Evolutionary conservation across 2,113 vertebrate species (phyloP).

Genomic region (Morphnarchus princeps): DNA sequence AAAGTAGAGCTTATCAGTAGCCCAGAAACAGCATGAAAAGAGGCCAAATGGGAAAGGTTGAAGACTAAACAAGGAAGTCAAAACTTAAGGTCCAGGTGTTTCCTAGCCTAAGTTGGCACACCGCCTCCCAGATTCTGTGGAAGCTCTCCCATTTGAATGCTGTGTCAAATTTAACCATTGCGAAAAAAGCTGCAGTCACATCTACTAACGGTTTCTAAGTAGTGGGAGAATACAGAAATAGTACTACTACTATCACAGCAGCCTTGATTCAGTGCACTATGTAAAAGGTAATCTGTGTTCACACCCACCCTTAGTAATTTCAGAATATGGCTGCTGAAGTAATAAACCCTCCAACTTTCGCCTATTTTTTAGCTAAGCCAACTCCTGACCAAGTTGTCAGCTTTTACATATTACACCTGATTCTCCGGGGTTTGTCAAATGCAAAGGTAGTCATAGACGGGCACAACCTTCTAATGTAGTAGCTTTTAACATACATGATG

Average conservation of each 20-base stretch:
- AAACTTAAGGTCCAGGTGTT: not conserved
- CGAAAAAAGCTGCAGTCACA: not conserved
- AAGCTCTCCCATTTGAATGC: not conserved
- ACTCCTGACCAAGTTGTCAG: not conserved
- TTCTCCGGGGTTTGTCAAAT: not conserved
- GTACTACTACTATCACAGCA: not conserved
- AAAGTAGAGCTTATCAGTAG: not conserved
- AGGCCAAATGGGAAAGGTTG: not conserved
- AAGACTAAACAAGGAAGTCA: not conserved
- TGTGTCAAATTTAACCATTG: not conserved
- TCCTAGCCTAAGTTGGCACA: not conserved
- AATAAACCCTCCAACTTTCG: not conserved
- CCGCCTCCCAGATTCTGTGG: not conserved
- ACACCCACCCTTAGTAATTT: not conserved
- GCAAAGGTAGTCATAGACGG: not conserved
- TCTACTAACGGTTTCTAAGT: not conserved
- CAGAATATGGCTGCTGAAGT: not conserved
- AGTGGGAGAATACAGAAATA: not conserved
- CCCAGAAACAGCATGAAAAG: not conserved
- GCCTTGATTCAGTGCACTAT: too few relatives aligned
- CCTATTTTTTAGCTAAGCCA: not conserved
- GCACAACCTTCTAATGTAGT: not conserved
- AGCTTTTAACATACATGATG: not conserved
- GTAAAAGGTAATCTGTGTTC: not conserved
- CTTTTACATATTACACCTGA: not conserved